Conservation (phyloP, 2,113 vertebrate species). For the Rafetus swinhoei region DNA sequence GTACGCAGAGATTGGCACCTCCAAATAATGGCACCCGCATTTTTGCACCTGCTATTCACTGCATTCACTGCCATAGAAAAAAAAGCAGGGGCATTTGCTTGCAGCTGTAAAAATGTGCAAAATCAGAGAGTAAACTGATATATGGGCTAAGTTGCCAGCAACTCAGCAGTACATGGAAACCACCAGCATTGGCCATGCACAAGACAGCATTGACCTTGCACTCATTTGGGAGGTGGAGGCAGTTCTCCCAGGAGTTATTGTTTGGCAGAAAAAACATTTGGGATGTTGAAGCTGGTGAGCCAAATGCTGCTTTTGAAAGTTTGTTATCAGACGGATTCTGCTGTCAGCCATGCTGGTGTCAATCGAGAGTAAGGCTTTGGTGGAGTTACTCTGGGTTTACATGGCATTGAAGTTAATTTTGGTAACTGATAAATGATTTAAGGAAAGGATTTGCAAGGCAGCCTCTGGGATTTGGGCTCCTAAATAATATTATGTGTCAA, state of each 20-base stretch:
- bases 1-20: neutral
- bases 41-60: neutral
- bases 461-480: neutral
- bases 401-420: neutral
- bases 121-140: neutral
- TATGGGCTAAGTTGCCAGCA: neutral
- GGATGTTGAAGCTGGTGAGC: neutral
- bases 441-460: neutral
- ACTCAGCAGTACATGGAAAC: neutral
- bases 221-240: neutral
- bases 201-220: neutral
- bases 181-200: neutral
- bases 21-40: neutral
- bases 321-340: neutral
- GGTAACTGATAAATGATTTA: neutral
- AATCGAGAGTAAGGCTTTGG: neutral
- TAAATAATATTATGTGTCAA: neutral
- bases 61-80: neutral
- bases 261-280: neutral
- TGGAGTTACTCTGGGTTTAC: neutral
- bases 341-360: neutral
- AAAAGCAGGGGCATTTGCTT: neutral
- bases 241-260: neutral
- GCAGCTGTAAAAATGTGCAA: neutral
- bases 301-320: neutral